Evolutionary conservation across 2,113 vertebrate genomes (phyloP).

Genomic region (Peromyscus californicus): DNA sequence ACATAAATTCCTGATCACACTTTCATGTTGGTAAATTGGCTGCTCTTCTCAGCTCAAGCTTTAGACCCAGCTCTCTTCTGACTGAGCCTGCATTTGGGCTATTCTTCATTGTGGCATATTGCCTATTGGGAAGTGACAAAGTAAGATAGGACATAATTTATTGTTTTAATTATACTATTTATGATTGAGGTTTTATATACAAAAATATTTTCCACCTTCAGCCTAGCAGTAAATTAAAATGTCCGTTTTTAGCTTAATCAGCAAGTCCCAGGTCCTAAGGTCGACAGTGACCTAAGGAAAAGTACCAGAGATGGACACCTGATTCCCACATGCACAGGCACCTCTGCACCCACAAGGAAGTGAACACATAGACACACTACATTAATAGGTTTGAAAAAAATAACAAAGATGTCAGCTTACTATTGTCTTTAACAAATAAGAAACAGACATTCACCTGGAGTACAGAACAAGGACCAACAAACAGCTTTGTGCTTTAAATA

Average conservation of each 20-base stretch:
- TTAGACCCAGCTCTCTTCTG: not conserved
- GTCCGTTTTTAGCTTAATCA: not conserved
- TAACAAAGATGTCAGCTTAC: not conserved
- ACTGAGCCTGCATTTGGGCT: not conserved
- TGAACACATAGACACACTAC: not conserved
- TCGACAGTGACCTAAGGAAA: not conserved
- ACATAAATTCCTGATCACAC: not conserved
- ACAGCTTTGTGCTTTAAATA: not conserved
- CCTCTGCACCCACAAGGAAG: not conserved
- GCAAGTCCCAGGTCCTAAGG: not conserved
- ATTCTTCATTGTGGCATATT: not conserved
- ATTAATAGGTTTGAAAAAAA: not conserved
- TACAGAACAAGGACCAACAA: not conserved
- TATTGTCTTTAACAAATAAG: not conserved
- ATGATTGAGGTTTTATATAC: not conserved
- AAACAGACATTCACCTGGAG: not conserved
- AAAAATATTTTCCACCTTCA: not conserved
- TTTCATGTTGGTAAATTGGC: not conserved
- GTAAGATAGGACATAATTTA: not conserved
- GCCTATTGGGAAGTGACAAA: not conserved
- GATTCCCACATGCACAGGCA: not conserved
- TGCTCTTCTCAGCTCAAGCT: not conserved
- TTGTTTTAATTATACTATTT: constrained; percentile 20
- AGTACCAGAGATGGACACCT: too few relatives aligned
- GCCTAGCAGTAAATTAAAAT: constrained; percentile 26